Conservation (phyloP, 2,888 invertebrate species). For the Calameuta filiformis region DNA sequence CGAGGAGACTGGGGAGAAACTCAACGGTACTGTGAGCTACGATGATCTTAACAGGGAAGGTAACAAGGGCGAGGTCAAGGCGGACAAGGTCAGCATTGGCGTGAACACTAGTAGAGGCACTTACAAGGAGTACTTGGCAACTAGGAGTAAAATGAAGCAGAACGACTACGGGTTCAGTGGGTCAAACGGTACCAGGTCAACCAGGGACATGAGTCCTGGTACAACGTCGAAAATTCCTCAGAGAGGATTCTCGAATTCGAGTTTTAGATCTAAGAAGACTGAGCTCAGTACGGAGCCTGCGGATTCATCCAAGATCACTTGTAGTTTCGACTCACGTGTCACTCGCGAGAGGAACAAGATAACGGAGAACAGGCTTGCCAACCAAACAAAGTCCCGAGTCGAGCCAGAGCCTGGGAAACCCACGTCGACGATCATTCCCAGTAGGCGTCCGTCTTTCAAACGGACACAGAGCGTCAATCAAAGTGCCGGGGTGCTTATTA, state of each 20-base stretch:
- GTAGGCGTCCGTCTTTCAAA: constrained; percentile 46
- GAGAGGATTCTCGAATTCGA: constrained; percentile 29
- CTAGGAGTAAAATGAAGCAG: constrained; percentile 34
- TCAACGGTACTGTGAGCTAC: constrained; percentile 54
- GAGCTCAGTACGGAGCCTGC: not conserved
- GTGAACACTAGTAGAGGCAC: constrained; percentile 44
- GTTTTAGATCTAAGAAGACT: constrained; percentile 4
- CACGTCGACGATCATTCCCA: constrained; percentile 16
- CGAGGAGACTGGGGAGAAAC: constrained; percentile 41
- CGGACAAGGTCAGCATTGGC: constrained; percentile 39
- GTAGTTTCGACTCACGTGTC: not conserved
- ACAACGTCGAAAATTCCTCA: constrained; percentile 45
- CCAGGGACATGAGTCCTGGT: constrained; percentile 11
- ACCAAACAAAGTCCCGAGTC: not conserved
- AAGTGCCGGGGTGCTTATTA: constrained; percentile 32
- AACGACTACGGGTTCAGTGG: constrained; percentile 44
- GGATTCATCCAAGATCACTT: not conserved
- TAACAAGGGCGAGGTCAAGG: constrained; percentile 32
- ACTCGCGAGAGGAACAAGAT: not conserved
- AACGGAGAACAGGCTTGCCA: not conserved
- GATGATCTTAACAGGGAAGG: constrained; percentile 48
- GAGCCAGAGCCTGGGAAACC: constrained; percentile 23
- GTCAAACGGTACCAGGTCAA: constrained; percentile 13
- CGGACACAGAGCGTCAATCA: constrained; percentile 42
- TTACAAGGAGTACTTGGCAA: constrained; percentile 47